A percentile compares a stretch with the other conserved stretches of the same genome.
These are phyloP conservation scores for Xestia ashworthii DNA, from an alignment of 2,888 invertebrate genomes.

Conservation along the genomic window DNA sequence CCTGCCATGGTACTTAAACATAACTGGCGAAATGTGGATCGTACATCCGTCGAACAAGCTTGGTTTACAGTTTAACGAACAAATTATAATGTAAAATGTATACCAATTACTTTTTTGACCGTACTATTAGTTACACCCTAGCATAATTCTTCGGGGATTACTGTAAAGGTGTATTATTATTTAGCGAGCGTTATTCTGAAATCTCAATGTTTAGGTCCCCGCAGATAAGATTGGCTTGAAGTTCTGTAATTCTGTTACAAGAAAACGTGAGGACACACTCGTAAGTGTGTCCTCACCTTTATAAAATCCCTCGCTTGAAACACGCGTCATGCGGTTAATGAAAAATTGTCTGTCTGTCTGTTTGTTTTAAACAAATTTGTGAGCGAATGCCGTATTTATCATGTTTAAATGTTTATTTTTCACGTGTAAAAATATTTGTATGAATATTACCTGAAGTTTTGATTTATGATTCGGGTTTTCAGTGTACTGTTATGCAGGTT, in stretches of 20 bases:
- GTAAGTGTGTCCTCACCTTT: conserved; percentile 17
- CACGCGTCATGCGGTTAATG: conserved; percentile 60
- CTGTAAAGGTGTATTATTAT: not conserved
- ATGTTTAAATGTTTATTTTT: conserved; percentile 39
- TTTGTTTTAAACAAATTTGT: conserved; percentile 60
- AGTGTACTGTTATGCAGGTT: conserved; percentile 8
- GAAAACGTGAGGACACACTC: not conserved
- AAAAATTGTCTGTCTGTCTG: conserved; percentile 54
- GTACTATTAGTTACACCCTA: not conserved
- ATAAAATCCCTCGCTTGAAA: conserved; percentile 28
- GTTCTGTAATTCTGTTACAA: not conserved
- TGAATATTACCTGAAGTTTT: conserved; percentile 20
- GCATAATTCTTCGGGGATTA: not conserved
- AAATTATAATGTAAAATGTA: too few species aligned
- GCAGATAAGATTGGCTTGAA: not conserved
- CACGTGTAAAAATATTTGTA: conserved; percentile 40
- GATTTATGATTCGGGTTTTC: conserved; percentile 35
- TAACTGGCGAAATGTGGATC: not conserved
- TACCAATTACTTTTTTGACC: too few species aligned
- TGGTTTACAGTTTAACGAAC: too few species aligned
- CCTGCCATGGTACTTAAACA: not conserved
- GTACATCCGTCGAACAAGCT: too few species aligned
- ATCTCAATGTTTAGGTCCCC: not conserved
- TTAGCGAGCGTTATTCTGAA: not conserved
- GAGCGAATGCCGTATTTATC: conserved; percentile 32